phyloP scores from a whole-genome alignment of 2,113 vertebrate genomes.

The Thermophis baileyi region DNA sequence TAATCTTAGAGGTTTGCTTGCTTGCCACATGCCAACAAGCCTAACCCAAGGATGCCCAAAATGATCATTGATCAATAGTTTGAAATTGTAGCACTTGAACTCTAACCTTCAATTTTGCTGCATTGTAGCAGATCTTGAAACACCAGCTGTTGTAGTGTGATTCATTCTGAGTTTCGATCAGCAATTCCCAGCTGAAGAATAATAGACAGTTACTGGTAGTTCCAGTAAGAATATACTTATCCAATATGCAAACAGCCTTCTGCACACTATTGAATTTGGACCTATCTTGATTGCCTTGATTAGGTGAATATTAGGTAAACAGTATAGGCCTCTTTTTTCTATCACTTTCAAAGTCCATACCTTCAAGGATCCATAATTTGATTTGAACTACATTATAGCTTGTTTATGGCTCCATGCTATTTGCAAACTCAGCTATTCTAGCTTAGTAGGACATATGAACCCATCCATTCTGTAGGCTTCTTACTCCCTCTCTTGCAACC shows the following conservation, averaged over 20 bases:
- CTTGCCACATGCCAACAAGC: slow-evolving; percentile 43
- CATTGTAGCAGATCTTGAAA: slow-evolving; percentile 45
- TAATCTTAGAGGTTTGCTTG: slow-evolving; percentile 54
- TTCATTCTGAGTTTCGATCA: slow-evolving; percentile 55
- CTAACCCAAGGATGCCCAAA: slow-evolving; percentile 53
- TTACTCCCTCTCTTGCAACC: background rate
- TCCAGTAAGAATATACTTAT: background rate
- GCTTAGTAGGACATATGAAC: background rate
- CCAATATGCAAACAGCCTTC: background rate
- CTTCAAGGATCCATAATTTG: background rate
- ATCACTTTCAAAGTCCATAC: background rate
- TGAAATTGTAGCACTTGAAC: slow-evolving; percentile 66
- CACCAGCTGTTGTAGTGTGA: slow-evolving; percentile 55
- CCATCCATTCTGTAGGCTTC: background rate
- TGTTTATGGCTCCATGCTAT: background rate
- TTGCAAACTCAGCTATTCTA: background rate
- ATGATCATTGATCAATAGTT: slow-evolving; percentile 65
- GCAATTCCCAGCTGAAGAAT: slow-evolving; percentile 45
- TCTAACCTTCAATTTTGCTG: slow-evolving; percentile 63
- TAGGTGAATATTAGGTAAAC: no score
- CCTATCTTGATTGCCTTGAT: background rate
- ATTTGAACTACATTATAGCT: background rate
- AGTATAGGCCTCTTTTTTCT: background rate
- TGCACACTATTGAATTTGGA: background rate
- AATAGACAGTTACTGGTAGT: slow-evolving; percentile 27